These are phyloP conservation scores for Herpetotheres cachinnans DNA, from an alignment of 2,113 vertebrate species.

Conservation along the genomic window DNA sequence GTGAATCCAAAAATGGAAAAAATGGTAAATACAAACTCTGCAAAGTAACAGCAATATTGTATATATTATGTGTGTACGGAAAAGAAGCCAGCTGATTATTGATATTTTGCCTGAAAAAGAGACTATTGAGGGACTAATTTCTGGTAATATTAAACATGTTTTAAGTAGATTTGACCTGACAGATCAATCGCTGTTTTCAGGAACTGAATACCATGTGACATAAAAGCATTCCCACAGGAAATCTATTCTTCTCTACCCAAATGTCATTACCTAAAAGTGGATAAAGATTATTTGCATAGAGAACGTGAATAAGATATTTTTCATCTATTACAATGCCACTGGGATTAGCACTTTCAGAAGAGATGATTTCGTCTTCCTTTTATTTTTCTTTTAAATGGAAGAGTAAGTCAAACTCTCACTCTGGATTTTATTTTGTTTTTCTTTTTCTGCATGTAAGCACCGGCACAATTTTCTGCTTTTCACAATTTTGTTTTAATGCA, in stretches of 20 bases:
- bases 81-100: slow-evolving; percentile 13
- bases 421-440: background rate
- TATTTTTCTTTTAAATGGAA: background rate
- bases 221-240: slow-evolving; percentile 38
- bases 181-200: slow-evolving; percentile 51
- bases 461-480: background rate
- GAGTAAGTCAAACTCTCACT: background rate
- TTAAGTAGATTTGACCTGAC: slow-evolving; percentile 28
- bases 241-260: slow-evolving; percentile 40
- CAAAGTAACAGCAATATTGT: background rate
- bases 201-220: slow-evolving; percentile 27
- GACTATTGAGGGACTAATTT: slow-evolving; percentile 19
- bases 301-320: slow-evolving; percentile 47
- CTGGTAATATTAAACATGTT: slow-evolving; percentile 39
- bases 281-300: slow-evolving; percentile 54
- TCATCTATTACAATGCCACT: slow-evolving; percentile 23
- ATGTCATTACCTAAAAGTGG: slow-evolving; percentile 56
- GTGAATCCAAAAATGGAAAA: background rate
- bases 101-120: slow-evolving; percentile 17
- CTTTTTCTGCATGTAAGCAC: background rate
- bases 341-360: slow-evolving; percentile 29
- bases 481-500: background rate
- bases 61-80: background rate
- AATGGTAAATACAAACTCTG: background rate
- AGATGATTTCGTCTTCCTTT: background rate